phyloP scores from a whole-genome alignment of 2,113 vertebrate genomes.

The Ursus arctos region DNA sequence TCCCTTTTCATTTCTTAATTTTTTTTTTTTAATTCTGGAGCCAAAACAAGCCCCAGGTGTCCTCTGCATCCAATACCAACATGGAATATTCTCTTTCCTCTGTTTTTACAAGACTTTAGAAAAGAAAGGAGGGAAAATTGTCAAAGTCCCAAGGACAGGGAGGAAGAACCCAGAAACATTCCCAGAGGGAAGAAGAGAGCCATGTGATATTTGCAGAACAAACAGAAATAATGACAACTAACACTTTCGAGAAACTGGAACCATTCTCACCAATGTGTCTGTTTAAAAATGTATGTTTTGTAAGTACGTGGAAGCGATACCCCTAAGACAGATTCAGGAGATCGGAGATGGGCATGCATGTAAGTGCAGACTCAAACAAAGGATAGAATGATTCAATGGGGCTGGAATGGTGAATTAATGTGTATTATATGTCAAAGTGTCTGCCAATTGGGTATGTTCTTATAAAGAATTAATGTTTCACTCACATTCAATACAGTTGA shows the following conservation, averaged over 20 bases:
- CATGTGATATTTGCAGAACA: conserved; percentile 68
- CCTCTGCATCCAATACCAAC: conserved; percentile 53
- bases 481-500: conserved; percentile 74
- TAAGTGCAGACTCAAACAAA: conserved; percentile 47
- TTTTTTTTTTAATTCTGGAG: conserved; percentile 55
- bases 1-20: conserved; percentile 38
- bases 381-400: conserved; percentile 59
- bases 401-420: conserved; percentile 57
- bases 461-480: conserved; percentile 74
- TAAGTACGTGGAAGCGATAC: conserved; percentile 67
- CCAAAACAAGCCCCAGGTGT: conserved; percentile 65
- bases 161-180: conserved; percentile 38
- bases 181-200: conserved; percentile 61
- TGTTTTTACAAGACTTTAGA: conserved; percentile 64
- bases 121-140: conserved; percentile 36
- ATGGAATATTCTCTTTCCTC: conserved; percentile 55
- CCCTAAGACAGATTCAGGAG: conserved; percentile 67
- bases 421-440: conserved; percentile 65
- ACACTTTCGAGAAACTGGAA: conserved; percentile 73
- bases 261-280: conserved; percentile 62
- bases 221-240: conserved; percentile 60
- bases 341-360: neutral
- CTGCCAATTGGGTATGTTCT: conserved; percentile 70
- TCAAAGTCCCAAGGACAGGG: conserved; percentile 48
- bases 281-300: conserved; percentile 72